These are phyloP conservation scores for Vanessa cardui DNA, from an alignment of 2,888 invertebrate species.

Conservation along the genomic window DNA sequence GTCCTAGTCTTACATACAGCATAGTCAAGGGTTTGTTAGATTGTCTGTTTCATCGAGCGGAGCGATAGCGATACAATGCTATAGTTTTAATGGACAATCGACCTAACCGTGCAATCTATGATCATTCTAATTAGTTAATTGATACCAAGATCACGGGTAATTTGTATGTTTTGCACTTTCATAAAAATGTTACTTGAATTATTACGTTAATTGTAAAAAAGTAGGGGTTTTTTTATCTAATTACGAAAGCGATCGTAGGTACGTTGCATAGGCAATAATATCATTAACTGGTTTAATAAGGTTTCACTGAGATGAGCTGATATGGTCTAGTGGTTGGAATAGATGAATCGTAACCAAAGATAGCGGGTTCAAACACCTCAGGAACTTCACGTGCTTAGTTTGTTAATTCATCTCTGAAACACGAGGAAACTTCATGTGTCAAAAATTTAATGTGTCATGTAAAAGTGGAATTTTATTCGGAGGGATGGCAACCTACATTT, in stretches of 20 bases:
- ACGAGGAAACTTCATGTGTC: too few relatives aligned
- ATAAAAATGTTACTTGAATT: not conserved
- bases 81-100: not conserved
- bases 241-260: not conserved
- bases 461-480: too few relatives aligned
- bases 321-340: too few relatives aligned
- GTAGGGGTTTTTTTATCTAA: not conserved
- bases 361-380: too few relatives aligned
- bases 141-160: constrained; percentile 6
- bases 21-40: not conserved
- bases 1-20: not conserved
- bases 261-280: not conserved
- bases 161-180: constrained; percentile 8
- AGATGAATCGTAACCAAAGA: too few relatives aligned
- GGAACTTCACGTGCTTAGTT: too few relatives aligned
- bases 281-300: too few relatives aligned
- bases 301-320: not conserved
- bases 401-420: too few relatives aligned
- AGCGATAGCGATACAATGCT: not conserved
- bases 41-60: not conserved
- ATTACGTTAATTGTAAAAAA: not conserved
- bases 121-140: constrained; percentile 30
- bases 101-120: constrained; percentile 23
- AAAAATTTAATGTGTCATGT: too few relatives aligned
- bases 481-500: too few relatives aligned